Conservation (phyloP, 2,888 invertebrate genomes). For the Lycocerus yunnanus region DNA sequence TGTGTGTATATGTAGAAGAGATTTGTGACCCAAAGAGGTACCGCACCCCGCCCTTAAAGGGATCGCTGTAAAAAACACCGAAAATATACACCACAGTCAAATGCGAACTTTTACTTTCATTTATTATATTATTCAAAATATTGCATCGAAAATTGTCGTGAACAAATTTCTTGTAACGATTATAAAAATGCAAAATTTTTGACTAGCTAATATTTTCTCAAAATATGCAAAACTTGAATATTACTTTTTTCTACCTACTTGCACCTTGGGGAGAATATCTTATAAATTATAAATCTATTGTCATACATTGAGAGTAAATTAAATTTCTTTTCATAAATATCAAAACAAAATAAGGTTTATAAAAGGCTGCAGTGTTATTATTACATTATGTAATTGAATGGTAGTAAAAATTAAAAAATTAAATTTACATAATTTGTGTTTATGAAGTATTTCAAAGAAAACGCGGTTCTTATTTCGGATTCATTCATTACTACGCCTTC, state of each 20-base stretch:
- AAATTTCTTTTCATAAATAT: background rate
- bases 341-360: background rate
- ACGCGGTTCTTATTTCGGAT: constrained; percentile 30
- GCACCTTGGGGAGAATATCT: background rate
- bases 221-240: constrained; percentile 22
- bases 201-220: background rate
- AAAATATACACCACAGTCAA: constrained; percentile 3
- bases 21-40: constrained; percentile 43
- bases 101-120: background rate
- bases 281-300: background rate
- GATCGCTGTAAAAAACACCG: constrained; percentile 27
- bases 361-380: background rate
- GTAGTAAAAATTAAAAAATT: background rate
- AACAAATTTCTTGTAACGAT: background rate
- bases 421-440: background rate
- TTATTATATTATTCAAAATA: background rate
- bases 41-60: constrained; percentile 40
- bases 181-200: background rate
- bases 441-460: background rate
- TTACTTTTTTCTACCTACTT: background rate
- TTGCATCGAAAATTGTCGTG: background rate
- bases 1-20: constrained; percentile 45
- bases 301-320: background rate
- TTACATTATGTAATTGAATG: background rate
- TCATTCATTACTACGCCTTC: constrained; percentile 38